phyloP scores from a whole-genome alignment of 2,113 vertebrate genomes.

The Lanius ludovicianus region DNA sequence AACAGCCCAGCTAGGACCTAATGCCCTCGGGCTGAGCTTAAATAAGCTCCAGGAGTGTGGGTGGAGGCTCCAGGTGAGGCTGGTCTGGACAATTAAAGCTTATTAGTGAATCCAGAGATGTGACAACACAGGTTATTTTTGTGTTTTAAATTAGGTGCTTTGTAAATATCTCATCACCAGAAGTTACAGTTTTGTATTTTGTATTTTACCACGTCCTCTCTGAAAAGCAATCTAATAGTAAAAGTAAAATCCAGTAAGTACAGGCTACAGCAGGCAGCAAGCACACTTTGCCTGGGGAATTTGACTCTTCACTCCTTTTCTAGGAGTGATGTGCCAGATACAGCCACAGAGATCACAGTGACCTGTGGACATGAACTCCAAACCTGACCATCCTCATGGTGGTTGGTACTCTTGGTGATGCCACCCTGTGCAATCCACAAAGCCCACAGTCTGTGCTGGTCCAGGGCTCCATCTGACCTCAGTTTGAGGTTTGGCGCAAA shows the following conservation, averaged over 20 bases:
- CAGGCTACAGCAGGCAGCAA: neutral
- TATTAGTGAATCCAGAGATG: neutral
- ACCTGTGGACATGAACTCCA: fast-evolving
- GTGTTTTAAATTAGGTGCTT: neutral
- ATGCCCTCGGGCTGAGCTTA: neutral
- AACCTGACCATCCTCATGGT: neutral
- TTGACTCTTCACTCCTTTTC: neutral
- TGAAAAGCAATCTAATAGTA: neutral
- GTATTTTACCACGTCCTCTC: neutral
- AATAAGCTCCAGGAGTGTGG: neutral
- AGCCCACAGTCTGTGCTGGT: neutral
- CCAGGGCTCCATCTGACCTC: neutral
- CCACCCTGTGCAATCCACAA: neutral
- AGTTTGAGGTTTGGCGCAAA: neutral
- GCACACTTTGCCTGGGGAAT: neutral
- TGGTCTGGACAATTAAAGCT: neutral
- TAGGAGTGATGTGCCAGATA: neutral
- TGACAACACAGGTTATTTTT: neutral
- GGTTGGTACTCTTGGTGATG: neutral
- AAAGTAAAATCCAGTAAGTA: neutral
- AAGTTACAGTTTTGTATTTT: neutral
- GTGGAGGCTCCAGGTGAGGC: neutral
- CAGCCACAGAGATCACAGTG: neutral
- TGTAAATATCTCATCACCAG: neutral
- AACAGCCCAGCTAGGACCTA: fast-evolving